phyloP scores from a whole-genome alignment of 2,113 vertebrate genomes.

The Odontesthes bonariensis region DNA sequence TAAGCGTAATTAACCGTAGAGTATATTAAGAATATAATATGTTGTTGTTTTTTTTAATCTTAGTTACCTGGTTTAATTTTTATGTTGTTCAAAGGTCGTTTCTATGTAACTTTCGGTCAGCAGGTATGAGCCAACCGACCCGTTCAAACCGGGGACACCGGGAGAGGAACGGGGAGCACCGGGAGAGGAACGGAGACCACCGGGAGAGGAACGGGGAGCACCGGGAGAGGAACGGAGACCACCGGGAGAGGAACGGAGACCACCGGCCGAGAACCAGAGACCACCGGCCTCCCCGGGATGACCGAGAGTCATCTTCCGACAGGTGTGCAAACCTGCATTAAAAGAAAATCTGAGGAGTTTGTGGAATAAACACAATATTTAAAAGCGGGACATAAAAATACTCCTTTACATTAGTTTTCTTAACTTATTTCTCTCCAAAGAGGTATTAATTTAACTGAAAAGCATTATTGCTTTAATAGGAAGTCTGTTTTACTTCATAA shows the following conservation, averaged over 20 bases:
- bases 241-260: neutral
- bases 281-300: conserved; percentile 7
- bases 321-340: conserved; percentile 58
- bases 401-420: too few species aligned
- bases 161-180: conserved; percentile 63
- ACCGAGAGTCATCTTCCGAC: conserved; percentile 48
- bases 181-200: conserved; percentile 1
- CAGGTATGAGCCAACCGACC: conserved; percentile 77
- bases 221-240: conserved; percentile 1
- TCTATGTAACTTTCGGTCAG: conserved; percentile 8
- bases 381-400: too few species aligned
- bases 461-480: too few species aligned
- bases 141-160: conserved; percentile 69
- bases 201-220: neutral
- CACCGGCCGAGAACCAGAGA: conserved; percentile 11
- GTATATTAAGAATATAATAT: neutral
- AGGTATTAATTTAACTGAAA: too few species aligned
- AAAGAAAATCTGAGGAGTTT: neutral
- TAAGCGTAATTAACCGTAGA: too few species aligned
- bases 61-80: neutral
- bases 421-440: too few species aligned
- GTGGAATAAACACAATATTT: too few species aligned
- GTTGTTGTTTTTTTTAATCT: neutral
- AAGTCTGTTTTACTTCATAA: too few species aligned
- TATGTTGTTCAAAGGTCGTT: conserved; percentile 15